Percentiles rank a stretch among this genome's conserved stretches.
Evolutionary conservation across 2,888 invertebrate species (phyloP).

Genomic region (Cephus spinipes): DNA sequence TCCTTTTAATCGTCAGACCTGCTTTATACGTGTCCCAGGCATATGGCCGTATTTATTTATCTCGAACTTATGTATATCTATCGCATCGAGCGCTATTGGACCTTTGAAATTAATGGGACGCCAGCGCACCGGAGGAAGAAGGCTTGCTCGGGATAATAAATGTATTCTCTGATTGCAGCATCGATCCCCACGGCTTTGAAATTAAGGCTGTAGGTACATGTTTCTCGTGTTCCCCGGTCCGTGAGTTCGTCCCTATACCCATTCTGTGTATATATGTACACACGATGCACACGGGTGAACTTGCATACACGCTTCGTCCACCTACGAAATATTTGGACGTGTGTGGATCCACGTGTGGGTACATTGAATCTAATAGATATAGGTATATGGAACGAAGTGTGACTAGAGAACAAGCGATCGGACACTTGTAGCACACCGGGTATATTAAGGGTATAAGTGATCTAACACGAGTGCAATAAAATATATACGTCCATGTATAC

Average conservation of each 20-base stretch:
- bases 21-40: too few species aligned
- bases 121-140: slow-evolving; percentile 4
- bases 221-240: slow-evolving; percentile 16
- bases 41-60: too few species aligned
- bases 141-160: slow-evolving; percentile 4
- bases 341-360: too few species aligned
- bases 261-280: too few species aligned
- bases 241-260: slow-evolving; percentile 3
- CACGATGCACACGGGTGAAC: too few species aligned
- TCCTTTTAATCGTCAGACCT: too few species aligned
- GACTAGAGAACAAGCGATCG: slow-evolving; percentile 32
- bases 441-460: too few species aligned
- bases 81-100: too few species aligned
- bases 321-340: too few species aligned
- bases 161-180: slow-evolving; percentile 21
- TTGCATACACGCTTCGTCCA: too few species aligned
- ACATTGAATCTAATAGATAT: background rate
- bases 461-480: too few species aligned
- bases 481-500: background rate
- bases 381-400: background rate
- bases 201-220: slow-evolving; percentile 10
- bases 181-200: slow-evolving; percentile 13
- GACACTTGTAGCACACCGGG: slow-evolving; percentile 35
- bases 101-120: background rate
- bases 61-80: too few species aligned